Percentiles rank a stretch among this genome's conserved stretches.
Evolutionary conservation across 2,113 vertebrate species (phyloP).

Genomic region (Aptenodytes forsteri): DNA sequence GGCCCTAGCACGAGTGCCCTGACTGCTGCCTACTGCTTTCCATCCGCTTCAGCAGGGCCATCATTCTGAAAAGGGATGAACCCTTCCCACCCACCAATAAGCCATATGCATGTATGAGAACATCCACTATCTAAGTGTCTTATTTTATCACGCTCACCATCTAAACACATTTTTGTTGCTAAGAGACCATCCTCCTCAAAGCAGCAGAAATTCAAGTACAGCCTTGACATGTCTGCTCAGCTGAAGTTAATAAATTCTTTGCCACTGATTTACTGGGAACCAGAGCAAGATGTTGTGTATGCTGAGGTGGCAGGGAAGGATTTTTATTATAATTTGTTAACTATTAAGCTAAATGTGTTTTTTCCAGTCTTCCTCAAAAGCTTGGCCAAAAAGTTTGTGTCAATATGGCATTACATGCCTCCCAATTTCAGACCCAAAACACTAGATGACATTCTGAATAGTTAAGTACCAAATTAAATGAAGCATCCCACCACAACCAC

Average conservation of each 20-base stretch:
- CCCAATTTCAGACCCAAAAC: not conserved
- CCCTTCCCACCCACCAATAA: not conserved
- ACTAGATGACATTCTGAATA: not conserved
- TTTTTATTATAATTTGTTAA: not conserved
- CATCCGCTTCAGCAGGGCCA: not conserved
- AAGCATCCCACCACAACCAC: not conserved
- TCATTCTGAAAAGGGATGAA: not conserved
- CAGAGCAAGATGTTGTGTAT: not conserved
- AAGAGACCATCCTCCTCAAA: constrained; percentile 34
- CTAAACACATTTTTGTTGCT: constrained; percentile 55
- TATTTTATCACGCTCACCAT: constrained; percentile 14
- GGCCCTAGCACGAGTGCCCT: not conserved
- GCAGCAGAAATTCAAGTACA: not conserved
- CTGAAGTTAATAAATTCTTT: constrained; percentile 31
- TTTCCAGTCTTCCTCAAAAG: not conserved
- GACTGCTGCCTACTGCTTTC: not conserved
- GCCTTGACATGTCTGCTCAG: constrained; percentile 2
- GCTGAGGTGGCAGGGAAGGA: not conserved
- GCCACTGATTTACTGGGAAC: not conserved
- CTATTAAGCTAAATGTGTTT: not conserved
- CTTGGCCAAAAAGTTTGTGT: not conserved
- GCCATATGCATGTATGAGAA: constrained; percentile 11
- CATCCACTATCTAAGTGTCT: not conserved
- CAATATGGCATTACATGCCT: not conserved
- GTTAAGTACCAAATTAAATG: not conserved